These are phyloP conservation scores for Poeciliopsis prolifica DNA, from an alignment of 2,113 vertebrate genomes.

Conservation along the genomic window DNA sequence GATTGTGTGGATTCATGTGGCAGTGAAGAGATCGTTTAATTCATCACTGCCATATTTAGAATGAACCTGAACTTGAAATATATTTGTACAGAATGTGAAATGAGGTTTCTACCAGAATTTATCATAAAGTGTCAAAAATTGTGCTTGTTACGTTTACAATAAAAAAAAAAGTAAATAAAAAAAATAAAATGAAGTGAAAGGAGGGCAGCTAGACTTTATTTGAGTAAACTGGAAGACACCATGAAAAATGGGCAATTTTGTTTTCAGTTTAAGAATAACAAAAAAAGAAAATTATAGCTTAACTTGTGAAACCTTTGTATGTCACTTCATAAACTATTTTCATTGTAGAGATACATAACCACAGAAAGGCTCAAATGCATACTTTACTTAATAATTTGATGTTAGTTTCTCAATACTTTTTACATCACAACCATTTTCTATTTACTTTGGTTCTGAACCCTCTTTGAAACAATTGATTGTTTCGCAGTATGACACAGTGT, in stretches of 20 bases:
- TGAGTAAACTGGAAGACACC: background rate
- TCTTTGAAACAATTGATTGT: background rate
- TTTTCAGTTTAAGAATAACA: background rate
- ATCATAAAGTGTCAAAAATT: background rate
- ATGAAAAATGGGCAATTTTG: background rate
- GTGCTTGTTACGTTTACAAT: background rate
- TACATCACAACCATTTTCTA: background rate
- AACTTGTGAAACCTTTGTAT: background rate
- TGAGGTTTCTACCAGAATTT: background rate
- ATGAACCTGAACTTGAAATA: conserved; percentile 37
- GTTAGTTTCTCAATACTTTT: background rate
- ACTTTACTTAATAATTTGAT: background rate
- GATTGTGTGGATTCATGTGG: conserved; percentile 32
- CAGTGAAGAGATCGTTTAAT: conserved; percentile 23
- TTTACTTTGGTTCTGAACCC: background rate
- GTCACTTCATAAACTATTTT: too few relatives aligned
- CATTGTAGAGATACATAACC: too few relatives aligned
- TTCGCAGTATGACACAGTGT: background rate
- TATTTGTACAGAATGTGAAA: conserved; percentile 39
- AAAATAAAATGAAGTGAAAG: background rate
- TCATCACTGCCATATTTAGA: conserved; percentile 25
- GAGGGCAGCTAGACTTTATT: background rate
- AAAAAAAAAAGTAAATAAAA: background rate
- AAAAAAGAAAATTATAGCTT: background rate
- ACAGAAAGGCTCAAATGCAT: too few relatives aligned